These are phyloP conservation scores for Crocodylus rhombifer DNA, from an alignment of 2,797 vertebrate species.

Conservation along the genomic window DNA sequence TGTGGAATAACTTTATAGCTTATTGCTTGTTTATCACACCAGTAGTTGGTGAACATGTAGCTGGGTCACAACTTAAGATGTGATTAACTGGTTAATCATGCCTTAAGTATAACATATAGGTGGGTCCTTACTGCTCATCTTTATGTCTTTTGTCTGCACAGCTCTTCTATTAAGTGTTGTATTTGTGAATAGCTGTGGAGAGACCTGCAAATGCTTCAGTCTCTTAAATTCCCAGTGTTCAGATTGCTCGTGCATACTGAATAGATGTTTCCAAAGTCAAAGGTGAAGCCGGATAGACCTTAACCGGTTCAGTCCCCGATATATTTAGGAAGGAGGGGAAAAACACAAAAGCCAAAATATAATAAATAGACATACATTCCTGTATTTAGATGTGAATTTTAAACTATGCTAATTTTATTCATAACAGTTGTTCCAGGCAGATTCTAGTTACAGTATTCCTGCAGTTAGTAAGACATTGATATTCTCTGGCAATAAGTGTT, in stretches of 20 bases:
- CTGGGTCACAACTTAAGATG: too few relatives aligned
- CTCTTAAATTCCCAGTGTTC: conserved; percentile 44
- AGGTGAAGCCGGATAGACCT: neutral
- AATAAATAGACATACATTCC: conserved; percentile 52
- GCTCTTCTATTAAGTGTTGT: neutral
- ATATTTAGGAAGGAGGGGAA: conserved; percentile 32
- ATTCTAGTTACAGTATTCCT: conserved; percentile 75
- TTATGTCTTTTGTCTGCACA: neutral
- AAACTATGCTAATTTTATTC: conserved; percentile 78
- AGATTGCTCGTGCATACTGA: conserved; percentile 42
- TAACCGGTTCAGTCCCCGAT: conserved; percentile 40
- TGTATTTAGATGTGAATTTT: conserved; percentile 72
- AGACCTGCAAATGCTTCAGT: conserved; percentile 6
- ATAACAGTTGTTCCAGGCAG: conserved; percentile 72
- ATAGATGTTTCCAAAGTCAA: conserved; percentile 32
- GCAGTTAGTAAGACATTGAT: conserved; percentile 71
- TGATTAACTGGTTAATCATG: too few relatives aligned
- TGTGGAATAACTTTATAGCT: too few relatives aligned
- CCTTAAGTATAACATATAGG: neutral
- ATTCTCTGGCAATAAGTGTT: conserved; percentile 44
- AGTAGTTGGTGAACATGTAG: too few relatives aligned
- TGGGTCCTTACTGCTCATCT: neutral
- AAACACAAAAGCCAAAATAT: conserved; percentile 23
- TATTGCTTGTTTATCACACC: too few relatives aligned
- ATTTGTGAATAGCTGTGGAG: neutral